Base-by-base conservation (phyloP, 2,797 vertebrate species). In the Aythya fuligula region DNA sequence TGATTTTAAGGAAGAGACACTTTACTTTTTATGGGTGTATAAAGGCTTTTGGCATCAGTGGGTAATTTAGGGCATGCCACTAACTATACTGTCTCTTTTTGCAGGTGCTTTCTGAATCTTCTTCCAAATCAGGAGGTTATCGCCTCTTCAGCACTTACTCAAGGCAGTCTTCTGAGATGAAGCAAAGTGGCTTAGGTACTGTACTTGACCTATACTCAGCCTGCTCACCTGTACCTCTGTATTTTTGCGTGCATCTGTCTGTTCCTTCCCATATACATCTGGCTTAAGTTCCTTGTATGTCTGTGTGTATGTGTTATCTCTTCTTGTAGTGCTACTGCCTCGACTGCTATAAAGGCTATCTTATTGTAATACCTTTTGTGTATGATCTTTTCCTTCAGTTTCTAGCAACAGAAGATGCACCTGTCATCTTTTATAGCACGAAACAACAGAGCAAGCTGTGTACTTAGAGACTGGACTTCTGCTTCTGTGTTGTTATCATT, bases 181-280 rank as follows among this genome's bases (percentile, higher is more conserved):
- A 99, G 87, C 99, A 99, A 95, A 99, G 99, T 81, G 99, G 99
- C 98, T 97, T 99, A 98, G 99, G 99, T 99, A 98, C 81, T 72
- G 90, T 94, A 80, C 57, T 92, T 98, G 97, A 41, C 49, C 78
- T 93, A 62, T 85, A 77, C 88, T 78, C 65, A 45, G 28, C 75
- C 90, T 83, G 53, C 36, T 88, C 65, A 8, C 49, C 66, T 91
- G n/a, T 41, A 39, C 85, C 27, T 73, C 71, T 87, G 41, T 73
- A 0, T 83, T 65, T 85, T 72, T 12, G 2, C 47, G 77, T 56
- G 34, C 51, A 20, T 85, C 45, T 45, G 13, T 88, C 71, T 82
- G 51, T 93, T 62, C 75, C 43, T 80, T 65, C 74, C 43, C 45
- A 7, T 45, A 28, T 6, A 19, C 67, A 32, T 58, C 49, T 70